Base-by-base conservation (phyloP, 2,888 invertebrate genomes). In the Scaptomyza polygonia region DNA sequence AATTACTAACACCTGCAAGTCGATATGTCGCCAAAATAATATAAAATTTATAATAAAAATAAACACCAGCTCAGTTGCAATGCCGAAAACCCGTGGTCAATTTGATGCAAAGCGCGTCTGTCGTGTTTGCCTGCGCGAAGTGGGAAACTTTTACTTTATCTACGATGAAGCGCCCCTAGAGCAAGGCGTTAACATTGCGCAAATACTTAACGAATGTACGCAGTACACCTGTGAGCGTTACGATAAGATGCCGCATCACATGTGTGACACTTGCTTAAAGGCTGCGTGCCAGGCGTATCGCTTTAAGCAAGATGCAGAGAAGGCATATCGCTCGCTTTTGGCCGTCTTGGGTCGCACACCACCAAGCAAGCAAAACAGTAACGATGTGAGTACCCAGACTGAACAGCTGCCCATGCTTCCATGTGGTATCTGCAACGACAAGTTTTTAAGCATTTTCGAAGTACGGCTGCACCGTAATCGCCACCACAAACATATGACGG, bases 201-300 rank as follows among this genome's bases (percentile, higher is more conserved):
- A 89, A 27, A 91, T 91, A 68, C 79, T 91, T 4, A 78, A 89
- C 11, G 90, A 89, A 45, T 90, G 90, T 42, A 88, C 90, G n/a
- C 82, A 80, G 8, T 89, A 88, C 70, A 82, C 69, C 91, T 91
- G 93, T 54, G 89, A 89, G 49, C 90, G 92, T 0, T 89, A 90
- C 73, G 91, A 92, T 59, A 90, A 88, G n/a, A 80, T 91, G 70
- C 92, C 92, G 3, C 83, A 88, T 39, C 85, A 91, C 43, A 91
- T 92, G 61, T 92, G 92, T 55, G 65, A 58, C 14, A 63, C 77
- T 6, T 92, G 92, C 70, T 77, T 89, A 27, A 79, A 86, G 25
- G 79, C 77, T 11, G 88, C 91, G 12, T 86, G 85, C 18, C 79
- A 74, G 12, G 90, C 92, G 8, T 91, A 86, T 59, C 76, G 85